Conservation (phyloP, 2,113 vertebrate genomes). For the Eurypyga helias region DNA sequence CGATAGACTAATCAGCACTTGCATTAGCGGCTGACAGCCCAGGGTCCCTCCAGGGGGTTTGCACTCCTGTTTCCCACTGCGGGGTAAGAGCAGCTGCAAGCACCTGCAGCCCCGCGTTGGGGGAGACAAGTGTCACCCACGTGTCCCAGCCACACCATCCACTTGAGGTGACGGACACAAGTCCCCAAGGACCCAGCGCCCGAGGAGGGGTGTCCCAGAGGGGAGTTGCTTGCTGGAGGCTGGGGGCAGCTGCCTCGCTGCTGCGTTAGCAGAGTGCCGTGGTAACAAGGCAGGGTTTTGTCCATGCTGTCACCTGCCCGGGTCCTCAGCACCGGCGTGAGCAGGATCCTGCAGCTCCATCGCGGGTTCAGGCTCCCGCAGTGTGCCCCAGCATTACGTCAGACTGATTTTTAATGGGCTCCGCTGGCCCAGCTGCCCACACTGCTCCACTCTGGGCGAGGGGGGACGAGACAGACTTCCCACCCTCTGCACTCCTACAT, state of each 20-base stretch:
- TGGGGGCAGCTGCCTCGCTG: accelerated
- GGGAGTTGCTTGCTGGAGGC: neutral
- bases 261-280: neutral
- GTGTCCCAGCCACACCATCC: accelerated
- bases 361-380: neutral
- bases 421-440: neutral
- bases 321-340: neutral
- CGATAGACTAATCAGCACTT: neutral
- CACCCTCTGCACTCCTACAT: neutral
- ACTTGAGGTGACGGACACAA: accelerated
- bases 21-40: neutral
- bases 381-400: accelerated
- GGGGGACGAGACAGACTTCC: neutral
- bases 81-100: neutral
- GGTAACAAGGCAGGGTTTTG: neutral
- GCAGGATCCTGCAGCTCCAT: accelerated
- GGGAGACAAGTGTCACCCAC: neutral
- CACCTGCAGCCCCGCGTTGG: neutral
- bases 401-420: slow-evolving; percentile 9
- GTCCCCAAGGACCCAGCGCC: neutral
- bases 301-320: neutral
- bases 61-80: neutral
- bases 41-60: neutral
- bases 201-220: neutral
- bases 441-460: neutral